Conservation (phyloP, 2,797 vertebrate species). For the Muraenolepis orangiensis region DNA sequence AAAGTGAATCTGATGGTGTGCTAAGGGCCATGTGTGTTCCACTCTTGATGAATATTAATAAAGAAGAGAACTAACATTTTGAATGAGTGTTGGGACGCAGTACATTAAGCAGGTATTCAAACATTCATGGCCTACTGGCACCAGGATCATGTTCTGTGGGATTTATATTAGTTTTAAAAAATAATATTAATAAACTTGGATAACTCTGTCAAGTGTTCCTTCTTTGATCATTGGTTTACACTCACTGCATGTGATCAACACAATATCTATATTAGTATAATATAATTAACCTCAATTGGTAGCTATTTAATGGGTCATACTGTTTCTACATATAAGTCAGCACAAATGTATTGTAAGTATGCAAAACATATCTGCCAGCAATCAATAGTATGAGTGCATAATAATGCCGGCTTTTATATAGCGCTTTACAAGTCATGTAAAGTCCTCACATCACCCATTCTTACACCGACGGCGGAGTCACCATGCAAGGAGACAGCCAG, state of each 20-base stretch:
- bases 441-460: too few species aligned
- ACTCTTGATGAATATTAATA: constrained; percentile 70
- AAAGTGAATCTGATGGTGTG: constrained; percentile 80
- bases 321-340: neutral
- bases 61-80: constrained; percentile 69
- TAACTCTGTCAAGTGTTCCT: constrained; percentile 80
- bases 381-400: neutral
- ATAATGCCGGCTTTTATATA: too few species aligned
- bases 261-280: neutral
- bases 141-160: constrained; percentile 84
- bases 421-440: too few species aligned
- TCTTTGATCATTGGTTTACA: constrained; percentile 23
- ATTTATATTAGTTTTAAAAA: constrained; percentile 94
- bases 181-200: constrained; percentile 98
- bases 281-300: too few species aligned
- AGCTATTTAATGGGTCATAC: neutral
- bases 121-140: constrained; percentile 86
- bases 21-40: constrained; percentile 85
- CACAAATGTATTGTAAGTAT: too few species aligned
- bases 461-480: too few species aligned
- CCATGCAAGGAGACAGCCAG: too few species aligned
- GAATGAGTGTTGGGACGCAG: constrained; percentile 88
- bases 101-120: constrained; percentile 88
- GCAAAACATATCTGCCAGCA: neutral
- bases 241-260: neutral